Conservation (phyloP, 2,113 vertebrate genomes). For the Engraulis encrasicolus region DNA sequence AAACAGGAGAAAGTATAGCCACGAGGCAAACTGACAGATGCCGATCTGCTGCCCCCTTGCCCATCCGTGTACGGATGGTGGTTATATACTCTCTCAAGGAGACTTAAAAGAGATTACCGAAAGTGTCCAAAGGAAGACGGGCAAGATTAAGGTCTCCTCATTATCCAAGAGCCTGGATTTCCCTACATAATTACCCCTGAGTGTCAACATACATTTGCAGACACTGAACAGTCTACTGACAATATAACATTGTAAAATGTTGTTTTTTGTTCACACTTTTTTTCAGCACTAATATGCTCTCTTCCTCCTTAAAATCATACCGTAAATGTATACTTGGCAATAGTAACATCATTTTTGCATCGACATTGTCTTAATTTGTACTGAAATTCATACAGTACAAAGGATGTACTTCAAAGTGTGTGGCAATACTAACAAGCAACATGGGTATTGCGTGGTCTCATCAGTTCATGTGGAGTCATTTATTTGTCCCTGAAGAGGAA, state of each 20-base stretch:
- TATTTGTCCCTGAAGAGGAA: no score
- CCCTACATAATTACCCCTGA: background rate
- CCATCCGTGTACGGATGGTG: background rate
- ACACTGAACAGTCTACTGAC: background rate
- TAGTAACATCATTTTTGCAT: no score
- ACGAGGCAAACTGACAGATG: background rate
- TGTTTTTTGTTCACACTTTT: no score
- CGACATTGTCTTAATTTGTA: no score
- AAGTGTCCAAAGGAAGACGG: background rate
- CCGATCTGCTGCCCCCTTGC: background rate
- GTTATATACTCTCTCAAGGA: constrained; percentile 11
- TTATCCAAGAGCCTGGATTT: background rate
- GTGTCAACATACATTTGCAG: background rate
- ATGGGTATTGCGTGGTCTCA: no score
- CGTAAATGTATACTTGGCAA: no score
- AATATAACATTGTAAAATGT: background rate
- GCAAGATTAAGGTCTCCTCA: background rate
- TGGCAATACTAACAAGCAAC: no score
- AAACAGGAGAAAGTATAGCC: background rate
- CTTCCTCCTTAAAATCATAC: no score
- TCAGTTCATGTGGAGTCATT: no score
- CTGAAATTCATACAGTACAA: no score
- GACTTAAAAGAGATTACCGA: background rate
- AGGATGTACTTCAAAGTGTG: no score
- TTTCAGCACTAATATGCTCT: no score